These are phyloP conservation scores for Lathronympha strigana DNA, from an alignment of 2,888 invertebrate genomes.

Conservation along the genomic window DNA sequence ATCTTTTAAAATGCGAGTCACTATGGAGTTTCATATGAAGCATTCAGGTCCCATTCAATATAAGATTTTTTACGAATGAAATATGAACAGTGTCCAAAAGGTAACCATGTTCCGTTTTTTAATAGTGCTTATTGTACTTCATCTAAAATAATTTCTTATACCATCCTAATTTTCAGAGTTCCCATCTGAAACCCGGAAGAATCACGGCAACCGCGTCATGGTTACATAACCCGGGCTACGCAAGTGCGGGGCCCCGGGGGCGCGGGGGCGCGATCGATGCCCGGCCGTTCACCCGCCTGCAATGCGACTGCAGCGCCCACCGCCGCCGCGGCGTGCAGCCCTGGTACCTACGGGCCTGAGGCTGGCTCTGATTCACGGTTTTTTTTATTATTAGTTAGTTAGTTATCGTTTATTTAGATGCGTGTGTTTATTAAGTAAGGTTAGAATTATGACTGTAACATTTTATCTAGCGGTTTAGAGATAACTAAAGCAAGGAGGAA, in stretches of 20 bases:
- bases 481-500: no score
- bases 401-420: neutral
- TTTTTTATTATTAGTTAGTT: neutral
- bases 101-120: no score
- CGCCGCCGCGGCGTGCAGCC: constrained; percentile 55
- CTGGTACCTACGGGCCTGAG: constrained; percentile 63
- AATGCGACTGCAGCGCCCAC: constrained; percentile 65
- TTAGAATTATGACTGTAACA: no score
- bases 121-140: no score
- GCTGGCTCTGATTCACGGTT: no score
- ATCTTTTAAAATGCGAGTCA: no score
- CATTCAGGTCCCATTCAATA: no score
- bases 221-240: constrained; percentile 67
- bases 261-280: constrained; percentile 68
- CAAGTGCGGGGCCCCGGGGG: constrained; percentile 43
- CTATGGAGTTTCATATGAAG: no score
- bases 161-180: constrained; percentile 8
- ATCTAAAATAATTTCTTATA: no score
- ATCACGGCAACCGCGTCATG: constrained; percentile 70
- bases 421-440: neutral
- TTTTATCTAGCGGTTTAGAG: no score
- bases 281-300: constrained; percentile 83
- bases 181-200: constrained; percentile 44
- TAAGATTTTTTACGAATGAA: no score
- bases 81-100: no score